These are phyloP conservation scores for Chromobotia macracanthus DNA, from an alignment of 2,797 vertebrate species.

Conservation along the genomic window DNA sequence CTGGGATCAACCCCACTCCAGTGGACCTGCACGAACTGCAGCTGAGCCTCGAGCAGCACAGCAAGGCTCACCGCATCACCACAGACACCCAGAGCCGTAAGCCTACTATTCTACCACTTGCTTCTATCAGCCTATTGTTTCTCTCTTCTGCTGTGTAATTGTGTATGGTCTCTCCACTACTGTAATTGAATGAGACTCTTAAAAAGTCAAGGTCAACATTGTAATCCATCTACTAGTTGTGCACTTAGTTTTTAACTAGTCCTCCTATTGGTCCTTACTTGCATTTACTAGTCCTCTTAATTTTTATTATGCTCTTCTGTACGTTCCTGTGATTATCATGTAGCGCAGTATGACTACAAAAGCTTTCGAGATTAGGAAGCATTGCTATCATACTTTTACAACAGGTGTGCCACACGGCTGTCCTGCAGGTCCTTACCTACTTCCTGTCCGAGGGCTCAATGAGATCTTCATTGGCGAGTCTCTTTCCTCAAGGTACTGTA, in stretches of 20 bases:
- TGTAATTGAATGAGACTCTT: too few relatives aligned
- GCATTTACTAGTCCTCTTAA: too few relatives aligned
- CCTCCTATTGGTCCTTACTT: too few relatives aligned
- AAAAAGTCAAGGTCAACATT: too few relatives aligned
- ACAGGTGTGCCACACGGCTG: constrained; percentile 68
- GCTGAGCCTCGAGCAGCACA: constrained; percentile 92
- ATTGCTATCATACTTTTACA: constrained; percentile 2
- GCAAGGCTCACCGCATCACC: constrained; percentile 83
- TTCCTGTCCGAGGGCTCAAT: constrained; percentile 92
- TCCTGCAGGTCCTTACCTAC: constrained; percentile 81
- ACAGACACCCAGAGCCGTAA: constrained; percentile 68
- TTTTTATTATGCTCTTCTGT: too few relatives aligned
- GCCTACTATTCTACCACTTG: not conserved
- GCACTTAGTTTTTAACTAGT: not conserved
- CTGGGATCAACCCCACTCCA: constrained; percentile 89
- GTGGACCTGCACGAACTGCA: constrained; percentile 96
- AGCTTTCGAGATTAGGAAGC: too few relatives aligned
- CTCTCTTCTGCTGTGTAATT: constrained; percentile 1
- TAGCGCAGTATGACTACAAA: too few relatives aligned
- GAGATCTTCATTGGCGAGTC: constrained; percentile 98
- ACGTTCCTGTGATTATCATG: too few relatives aligned
- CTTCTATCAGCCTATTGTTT: not conserved
- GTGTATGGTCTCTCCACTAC: not conserved
- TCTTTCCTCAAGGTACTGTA: constrained; percentile 89
- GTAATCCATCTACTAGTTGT: not conserved